Percentiles rank a stretch among this genome's conserved stretches.
Evolutionary conservation across 2,888 invertebrate species (phyloP).

Genomic region (Leucophenga montana): DNA sequence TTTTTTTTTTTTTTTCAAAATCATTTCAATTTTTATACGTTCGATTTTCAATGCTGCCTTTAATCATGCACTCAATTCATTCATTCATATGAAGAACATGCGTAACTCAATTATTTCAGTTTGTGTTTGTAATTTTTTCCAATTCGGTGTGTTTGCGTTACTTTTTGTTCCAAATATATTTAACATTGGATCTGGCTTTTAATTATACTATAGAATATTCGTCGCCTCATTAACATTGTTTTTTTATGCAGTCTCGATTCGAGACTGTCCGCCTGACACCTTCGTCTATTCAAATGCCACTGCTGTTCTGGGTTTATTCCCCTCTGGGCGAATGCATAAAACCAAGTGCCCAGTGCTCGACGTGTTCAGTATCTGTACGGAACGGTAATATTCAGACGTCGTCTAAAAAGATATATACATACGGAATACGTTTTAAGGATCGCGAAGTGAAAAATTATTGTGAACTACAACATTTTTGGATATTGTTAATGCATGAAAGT

Average conservation of each 20-base stretch:
- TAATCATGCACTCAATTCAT: no score
- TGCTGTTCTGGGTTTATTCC: conserved; percentile 27
- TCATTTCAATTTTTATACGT: no score
- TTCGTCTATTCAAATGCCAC: neutral
- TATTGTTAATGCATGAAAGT: neutral
- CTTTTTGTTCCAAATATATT: neutral
- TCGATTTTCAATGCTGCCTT: no score
- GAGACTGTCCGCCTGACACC: neutral
- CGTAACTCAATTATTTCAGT: no score
- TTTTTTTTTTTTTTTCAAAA: no score
- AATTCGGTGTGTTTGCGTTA: neutral
- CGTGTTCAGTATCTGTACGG: conserved; percentile 58
- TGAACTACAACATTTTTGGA: neutral
- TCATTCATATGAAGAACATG: no score
- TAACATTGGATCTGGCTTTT: conserved; percentile 16
- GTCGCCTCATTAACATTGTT: neutral
- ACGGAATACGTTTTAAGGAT: conserved; percentile 8
- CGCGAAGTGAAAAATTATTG: neutral
- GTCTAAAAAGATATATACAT: neutral
- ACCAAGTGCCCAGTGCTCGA: conserved; percentile 43
- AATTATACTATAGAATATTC: conserved; percentile 7
- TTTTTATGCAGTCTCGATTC: conserved; percentile 14
- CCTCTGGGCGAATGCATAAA: conserved; percentile 48
- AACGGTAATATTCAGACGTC: conserved; percentile 28
- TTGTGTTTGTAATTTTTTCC: conserved; percentile 1